These are phyloP conservation scores for Diaphora mendica DNA, from an alignment of 2,888 invertebrate genomes.

Conservation along the genomic window DNA sequence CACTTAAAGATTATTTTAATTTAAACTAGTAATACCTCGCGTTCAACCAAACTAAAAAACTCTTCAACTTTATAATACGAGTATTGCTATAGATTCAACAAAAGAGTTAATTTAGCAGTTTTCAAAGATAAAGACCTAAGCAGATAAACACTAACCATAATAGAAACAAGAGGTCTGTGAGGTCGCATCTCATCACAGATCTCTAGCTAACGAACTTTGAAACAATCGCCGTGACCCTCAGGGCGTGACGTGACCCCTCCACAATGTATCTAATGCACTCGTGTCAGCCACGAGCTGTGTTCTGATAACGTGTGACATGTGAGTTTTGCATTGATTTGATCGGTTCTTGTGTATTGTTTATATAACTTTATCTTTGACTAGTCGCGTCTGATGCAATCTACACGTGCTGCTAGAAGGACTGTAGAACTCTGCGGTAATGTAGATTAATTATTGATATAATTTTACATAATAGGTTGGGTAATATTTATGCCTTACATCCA, in stretches of 20 bases:
- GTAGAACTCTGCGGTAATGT: background rate
- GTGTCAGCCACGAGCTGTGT: background rate
- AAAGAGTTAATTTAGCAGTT: conserved; percentile 3
- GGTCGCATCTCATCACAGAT: background rate
- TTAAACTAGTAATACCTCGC: too few relatives aligned
- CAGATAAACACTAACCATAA: conserved; percentile 1
- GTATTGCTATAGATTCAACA: background rate
- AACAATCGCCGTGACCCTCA: background rate
- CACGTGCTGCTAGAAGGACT: background rate
- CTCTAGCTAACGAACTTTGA: background rate
- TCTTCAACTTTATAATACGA: too few relatives aligned
- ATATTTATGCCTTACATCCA: background rate
- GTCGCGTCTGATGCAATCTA: background rate
- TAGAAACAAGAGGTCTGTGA: background rate
- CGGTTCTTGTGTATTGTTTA: background rate
- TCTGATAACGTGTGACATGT: background rate
- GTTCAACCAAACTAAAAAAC: too few relatives aligned
- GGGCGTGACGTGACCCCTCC: background rate
- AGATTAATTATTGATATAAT: background rate
- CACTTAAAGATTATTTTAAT: background rate
- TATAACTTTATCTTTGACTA: background rate
- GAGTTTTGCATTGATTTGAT: background rate
- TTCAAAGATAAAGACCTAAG: conserved; percentile 2
- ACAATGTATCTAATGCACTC: background rate
- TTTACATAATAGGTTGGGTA: background rate